A percentile compares a stretch with the other conserved stretches of the same genome.
These are phyloP conservation scores for Heloderma charlesbogerti DNA, from an alignment of 2,113 vertebrate genomes.

Conservation along the genomic window DNA sequence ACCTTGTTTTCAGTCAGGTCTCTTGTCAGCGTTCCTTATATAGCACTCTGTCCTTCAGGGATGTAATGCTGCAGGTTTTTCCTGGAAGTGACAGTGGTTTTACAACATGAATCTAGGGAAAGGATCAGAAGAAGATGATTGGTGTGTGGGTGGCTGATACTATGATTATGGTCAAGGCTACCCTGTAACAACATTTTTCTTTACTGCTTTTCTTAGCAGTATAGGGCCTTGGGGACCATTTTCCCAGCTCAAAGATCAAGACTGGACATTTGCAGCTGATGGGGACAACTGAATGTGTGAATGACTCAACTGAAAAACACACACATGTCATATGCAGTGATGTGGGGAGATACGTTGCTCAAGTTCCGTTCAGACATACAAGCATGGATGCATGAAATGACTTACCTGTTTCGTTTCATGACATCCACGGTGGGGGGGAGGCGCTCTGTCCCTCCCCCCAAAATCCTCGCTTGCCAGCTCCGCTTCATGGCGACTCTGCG, in stretches of 20 bases:
- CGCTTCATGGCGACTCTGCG: too few species aligned
- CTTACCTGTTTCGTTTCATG: too few species aligned
- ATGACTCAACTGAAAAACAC: not conserved
- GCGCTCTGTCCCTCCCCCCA: too few species aligned
- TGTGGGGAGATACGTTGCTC: not conserved
- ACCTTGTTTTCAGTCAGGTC: not conserved
- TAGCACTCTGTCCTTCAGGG: not conserved
- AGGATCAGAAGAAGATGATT: not conserved
- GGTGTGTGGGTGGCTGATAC: not conserved
- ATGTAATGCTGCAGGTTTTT: not conserved
- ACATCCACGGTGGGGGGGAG: too few species aligned
- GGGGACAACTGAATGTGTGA: not conserved
- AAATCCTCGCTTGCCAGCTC: too few species aligned
- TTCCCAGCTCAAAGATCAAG: not conserved
- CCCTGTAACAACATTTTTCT: not conserved
- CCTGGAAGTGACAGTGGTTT: not conserved
- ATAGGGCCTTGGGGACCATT: not conserved
- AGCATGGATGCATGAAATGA: too few species aligned
- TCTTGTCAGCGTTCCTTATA: not conserved
- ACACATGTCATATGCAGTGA: not conserved
- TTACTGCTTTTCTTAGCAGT: not conserved
- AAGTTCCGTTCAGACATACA: not conserved
- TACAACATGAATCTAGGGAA: not conserved
- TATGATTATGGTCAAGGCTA: not conserved
- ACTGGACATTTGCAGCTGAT: not conserved